Base-by-base conservation (phyloP, 1,140 invertebrate genomes). In the Mamestra configurata region DNA sequence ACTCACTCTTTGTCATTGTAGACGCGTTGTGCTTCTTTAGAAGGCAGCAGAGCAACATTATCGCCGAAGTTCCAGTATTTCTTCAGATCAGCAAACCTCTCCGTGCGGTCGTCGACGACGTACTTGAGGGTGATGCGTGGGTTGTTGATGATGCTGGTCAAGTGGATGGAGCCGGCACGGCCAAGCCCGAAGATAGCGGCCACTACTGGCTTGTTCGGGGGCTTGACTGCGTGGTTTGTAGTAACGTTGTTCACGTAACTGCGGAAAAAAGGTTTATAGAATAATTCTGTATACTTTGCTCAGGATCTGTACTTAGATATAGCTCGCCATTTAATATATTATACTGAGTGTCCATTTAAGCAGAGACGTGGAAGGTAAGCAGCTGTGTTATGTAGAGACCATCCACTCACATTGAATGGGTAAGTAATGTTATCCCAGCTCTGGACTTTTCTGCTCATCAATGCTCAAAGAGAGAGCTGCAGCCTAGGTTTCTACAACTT, bases 161-260 rank as follows among this genome's bases (percentile, higher is more conserved):
- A 87, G 86, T 97, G 97, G 78, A 97, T 96, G n/a, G 96, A 92
- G 40, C 96, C 96, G 35, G 96, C 96, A 11, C 96, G 95, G 0
- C 96, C 66, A 8, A 70, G 43, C 5, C 66, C 66, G 24, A 70
- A 70, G 20, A 70, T 70, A 49, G 66, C 96, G 0, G 96, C 79
- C 0, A 89, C 83, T 5, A 93, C 75, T 4, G 91, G 93, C 35
- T 81, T 46, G 6, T 57, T 79, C 24, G 57, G 70, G 0, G 40
- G 15, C 61, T 84, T 89, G 0, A 76, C 37, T 22, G 76, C 66
- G 8, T 80, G 68, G 37, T 87, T 85, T 10, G 82, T 66, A 0
- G 80, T 84, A 4, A 87, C 40, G 43, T 70, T 70, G 66, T 70
- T 70, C 11, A 70, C 66, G 43, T 70, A 70, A 10, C 66, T 70